Percentiles rank a stretch among this genome's conserved stretches.
phyloP scores from a whole-genome alignment of 1,140 invertebrate species.

The Hetaerina americana region DNA sequence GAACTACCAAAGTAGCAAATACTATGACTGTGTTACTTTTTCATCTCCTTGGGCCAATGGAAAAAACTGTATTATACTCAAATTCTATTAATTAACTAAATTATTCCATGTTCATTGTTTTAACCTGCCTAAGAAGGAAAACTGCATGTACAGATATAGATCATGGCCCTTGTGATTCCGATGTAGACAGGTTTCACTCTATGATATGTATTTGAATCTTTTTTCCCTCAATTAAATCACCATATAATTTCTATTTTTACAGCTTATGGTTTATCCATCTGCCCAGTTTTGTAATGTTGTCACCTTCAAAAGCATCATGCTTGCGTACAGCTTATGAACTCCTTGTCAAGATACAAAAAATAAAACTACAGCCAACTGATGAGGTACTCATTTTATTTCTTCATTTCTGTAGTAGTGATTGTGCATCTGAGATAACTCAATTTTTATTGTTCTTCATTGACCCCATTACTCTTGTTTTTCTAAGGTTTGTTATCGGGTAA shows the following conservation, averaged over 20 bases:
- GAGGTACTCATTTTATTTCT: constrained; percentile 45
- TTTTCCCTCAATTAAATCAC: constrained; percentile 19
- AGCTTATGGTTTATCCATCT: constrained; percentile 97
- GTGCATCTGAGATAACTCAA: too few species aligned
- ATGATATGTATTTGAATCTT: neutral
- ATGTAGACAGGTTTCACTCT: too few species aligned
- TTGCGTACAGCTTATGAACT: constrained; percentile 76
- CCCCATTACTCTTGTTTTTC: too few species aligned
- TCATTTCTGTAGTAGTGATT: neutral
- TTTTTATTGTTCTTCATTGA: constrained; percentile 4
- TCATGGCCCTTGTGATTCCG: too few species aligned
- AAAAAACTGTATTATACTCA: too few species aligned
- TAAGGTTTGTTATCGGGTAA: constrained; percentile 89
- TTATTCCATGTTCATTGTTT: too few species aligned
- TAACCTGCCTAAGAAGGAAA: too few species aligned
- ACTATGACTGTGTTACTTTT: too few species aligned
- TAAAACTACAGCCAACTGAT: constrained; percentile 69
- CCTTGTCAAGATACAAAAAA: constrained; percentile 68
- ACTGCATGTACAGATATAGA: too few species aligned
- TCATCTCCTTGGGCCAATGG: too few species aligned
- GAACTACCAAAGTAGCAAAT: too few species aligned
- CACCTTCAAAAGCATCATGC: constrained; percentile 51
- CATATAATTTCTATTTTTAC: constrained; percentile 22
- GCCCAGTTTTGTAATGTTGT: constrained; percentile 55
- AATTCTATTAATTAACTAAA: too few species aligned